Base-by-base conservation (phyloP, 2,888 invertebrate species). In the Strigamia transsilvanica region DNA sequence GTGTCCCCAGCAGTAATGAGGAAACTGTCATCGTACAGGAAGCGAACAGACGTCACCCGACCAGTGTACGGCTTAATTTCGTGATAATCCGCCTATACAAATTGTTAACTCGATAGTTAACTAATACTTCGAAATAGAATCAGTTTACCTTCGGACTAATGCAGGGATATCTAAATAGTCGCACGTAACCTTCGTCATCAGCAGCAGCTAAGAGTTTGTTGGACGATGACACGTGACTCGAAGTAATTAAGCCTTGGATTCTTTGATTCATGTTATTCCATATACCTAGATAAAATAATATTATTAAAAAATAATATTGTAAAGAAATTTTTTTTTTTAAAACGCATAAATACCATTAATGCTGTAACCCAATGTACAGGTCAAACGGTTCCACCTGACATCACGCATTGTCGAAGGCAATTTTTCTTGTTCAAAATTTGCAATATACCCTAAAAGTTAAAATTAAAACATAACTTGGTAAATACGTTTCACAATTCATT, bases 181-280 rank as follows among this genome's bases (percentile, higher is more conserved):
- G 90, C 21, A 97, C 88, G 86, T 95, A 93, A 41, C 97, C 97
- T 87, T 95, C 95, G n/a, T 94, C 93, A 87, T 97, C 96, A 9
- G 97, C 97, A 66, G 93, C 92, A 41, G 94, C 92, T 1, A 97
- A 89, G 85, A 95, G 91, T 86, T 96, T 95, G 84, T 95, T 94
- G 6, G 94, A 93, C 0, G 94, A 92, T 15, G 95, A 93, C 84
- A 95, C 91, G 88, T 94, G 94, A 12, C 94, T 93, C 1, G 95
- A 93, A 66, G 94, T 92, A 84, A 95, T 91, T 78, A 95, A 90
- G n/a, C 94, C 93, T 38, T 93, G 93, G 91, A 93, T 92, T 42
- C 94, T 94, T 86, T 95, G 95, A 88, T 94, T 95, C 32, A 95
- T 91, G 87, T 96, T 96, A 87, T 94, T 95, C 96, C 96, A 96